These are phyloP conservation scores for Protonemura montana DNA, from an alignment of 2,888 invertebrate genomes.

Conservation along the genomic window DNA sequence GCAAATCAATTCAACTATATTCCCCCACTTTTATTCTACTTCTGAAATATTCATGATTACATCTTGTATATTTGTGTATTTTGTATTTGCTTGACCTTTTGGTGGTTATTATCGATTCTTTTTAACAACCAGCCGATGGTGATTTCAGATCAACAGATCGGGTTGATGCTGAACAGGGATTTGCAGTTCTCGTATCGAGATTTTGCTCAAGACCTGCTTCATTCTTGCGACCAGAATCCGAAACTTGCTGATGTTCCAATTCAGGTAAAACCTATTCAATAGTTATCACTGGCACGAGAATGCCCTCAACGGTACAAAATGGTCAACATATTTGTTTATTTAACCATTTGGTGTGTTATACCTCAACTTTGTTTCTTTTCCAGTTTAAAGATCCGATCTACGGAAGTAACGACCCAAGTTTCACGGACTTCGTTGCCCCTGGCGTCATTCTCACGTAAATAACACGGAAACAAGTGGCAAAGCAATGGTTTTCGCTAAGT, in stretches of 20 bases:
- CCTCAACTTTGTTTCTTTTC: constrained; percentile 50
- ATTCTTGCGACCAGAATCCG: constrained; percentile 79
- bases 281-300: too few relatives aligned
- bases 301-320: too few relatives aligned
- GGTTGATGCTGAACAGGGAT: constrained; percentile 85
- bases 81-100: not conserved
- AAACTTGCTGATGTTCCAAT: constrained; percentile 88
- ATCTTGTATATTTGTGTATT: too few relatives aligned
- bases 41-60: too few relatives aligned
- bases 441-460: constrained; percentile 92
- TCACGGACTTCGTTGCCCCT: constrained; percentile 95
- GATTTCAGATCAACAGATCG: constrained; percentile 85
- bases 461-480: not conserved
- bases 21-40: too few relatives aligned
- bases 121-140: not conserved
- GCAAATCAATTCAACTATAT: too few relatives aligned
- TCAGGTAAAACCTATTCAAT: constrained; percentile 56
- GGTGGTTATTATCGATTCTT: too few relatives aligned
- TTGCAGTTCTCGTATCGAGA: constrained; percentile 85
- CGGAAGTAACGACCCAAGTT: constrained; percentile 87
- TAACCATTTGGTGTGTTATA: too few relatives aligned
- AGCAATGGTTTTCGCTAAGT: not conserved
- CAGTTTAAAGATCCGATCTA: constrained; percentile 88
- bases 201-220: constrained; percentile 79
- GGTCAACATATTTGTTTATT: too few relatives aligned